Base-by-base conservation (phyloP, 2,888 invertebrate species). In the Perithous albicinctus region DNA sequence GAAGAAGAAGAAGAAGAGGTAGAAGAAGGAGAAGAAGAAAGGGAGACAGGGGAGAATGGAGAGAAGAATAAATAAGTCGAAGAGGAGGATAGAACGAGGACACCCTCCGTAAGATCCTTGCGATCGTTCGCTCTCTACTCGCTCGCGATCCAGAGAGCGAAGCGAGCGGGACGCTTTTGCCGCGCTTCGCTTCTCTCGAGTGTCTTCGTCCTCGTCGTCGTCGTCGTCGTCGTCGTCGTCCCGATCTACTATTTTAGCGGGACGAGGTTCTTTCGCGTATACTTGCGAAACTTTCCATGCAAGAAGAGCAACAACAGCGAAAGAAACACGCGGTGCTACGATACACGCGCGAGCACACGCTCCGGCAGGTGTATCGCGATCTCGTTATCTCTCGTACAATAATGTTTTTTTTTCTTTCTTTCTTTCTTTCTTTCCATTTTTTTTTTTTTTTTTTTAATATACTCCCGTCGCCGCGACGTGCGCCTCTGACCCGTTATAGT, bases 21-120 rank as follows among this genome's bases (percentile, higher is more conserved):
- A 70, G 54, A 64, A 56, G 43, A 61, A 64, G 67, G 54, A 46
- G 72, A 77, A 78, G 70, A 61, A 76, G 70, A 72, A 78, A 69
- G 26, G 80, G 82, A 77, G 79, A 90, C 87, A 89, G 69, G 66
- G 61, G 73, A 64, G 61, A 70, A 64, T 88, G 46, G 61, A 48
- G 56, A 80, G 88, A 90, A 89, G 90, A 91, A 91, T 91, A 91
- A 91, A 91, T 91, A 91, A 91, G 89, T 87, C 86, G 85, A 78
- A 74, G 70, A 82, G 80, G 66, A 74, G 85, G 86, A 82, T 63
- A 82, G 76, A 79, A 70, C 76, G 66, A 81, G 77, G 61, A 76
- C 72, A 82, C 72, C 78, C 78, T 77, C 73, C 1, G 43, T 32
- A 56, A n/a, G 59, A 59, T 72, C 72, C 72, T 46, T 46, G 20